Evolutionary conservation across 2,888 invertebrate genomes (phyloP).

Genomic region (Cetonia aurata): DNA sequence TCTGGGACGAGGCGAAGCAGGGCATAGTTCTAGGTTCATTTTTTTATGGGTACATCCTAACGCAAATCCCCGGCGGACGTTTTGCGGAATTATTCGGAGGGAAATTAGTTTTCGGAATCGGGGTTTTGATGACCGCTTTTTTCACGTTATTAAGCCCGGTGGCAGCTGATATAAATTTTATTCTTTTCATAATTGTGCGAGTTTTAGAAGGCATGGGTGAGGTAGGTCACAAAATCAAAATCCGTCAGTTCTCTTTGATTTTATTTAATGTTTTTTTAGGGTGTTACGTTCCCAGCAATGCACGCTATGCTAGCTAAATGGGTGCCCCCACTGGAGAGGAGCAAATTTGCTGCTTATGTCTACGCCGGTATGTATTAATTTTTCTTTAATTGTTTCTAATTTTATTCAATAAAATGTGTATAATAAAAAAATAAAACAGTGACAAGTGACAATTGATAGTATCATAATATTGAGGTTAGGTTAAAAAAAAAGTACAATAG

Average conservation of each 20-base stretch:
- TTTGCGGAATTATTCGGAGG: slow-evolving; percentile 90
- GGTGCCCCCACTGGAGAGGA: slow-evolving; percentile 93
- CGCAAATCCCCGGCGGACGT: slow-evolving; percentile 85
- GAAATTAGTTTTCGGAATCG: slow-evolving; percentile 87
- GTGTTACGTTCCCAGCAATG: slow-evolving; percentile 94
- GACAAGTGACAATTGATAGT: no score
- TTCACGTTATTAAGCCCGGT: slow-evolving; percentile 87
- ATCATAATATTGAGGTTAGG: no score
- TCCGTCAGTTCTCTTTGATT: slow-evolving; percentile 12
- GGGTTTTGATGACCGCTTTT: slow-evolving; percentile 83
- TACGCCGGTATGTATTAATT: slow-evolving; percentile 73
- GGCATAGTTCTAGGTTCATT: slow-evolving; percentile 86
- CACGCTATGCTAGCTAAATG: slow-evolving; percentile 92
- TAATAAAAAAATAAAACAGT: slow-evolving; percentile 20
- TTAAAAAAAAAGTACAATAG: no score
- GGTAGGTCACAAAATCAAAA: slow-evolving; percentile 61
- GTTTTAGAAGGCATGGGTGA: slow-evolving; percentile 88
- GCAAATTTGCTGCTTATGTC: slow-evolving; percentile 88
- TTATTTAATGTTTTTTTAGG: slow-evolving; percentile 64
- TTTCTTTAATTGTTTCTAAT: slow-evolving; percentile 58
- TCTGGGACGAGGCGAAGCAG: slow-evolving; percentile 84
- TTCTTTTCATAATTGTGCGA: slow-evolving; percentile 80
- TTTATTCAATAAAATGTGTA: slow-evolving; percentile 6
- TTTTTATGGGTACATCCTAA: slow-evolving; percentile 86
- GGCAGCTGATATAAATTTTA: slow-evolving; percentile 77